Conservation (phyloP, 2,113 vertebrate genomes). For the Quiscalus mexicanus region DNA sequence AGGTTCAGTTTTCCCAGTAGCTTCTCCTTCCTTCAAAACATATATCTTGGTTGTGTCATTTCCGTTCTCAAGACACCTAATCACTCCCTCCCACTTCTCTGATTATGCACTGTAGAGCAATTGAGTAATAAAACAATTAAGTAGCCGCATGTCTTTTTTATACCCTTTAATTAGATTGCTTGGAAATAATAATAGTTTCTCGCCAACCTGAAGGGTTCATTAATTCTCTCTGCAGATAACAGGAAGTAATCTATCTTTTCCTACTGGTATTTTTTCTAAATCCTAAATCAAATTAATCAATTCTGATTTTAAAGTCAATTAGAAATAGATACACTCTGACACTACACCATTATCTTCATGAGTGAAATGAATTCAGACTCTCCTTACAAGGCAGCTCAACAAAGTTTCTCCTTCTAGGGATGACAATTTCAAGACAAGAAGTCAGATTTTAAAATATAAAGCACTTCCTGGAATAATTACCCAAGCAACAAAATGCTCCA, state of each 20-base stretch:
- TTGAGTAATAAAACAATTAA: conserved; percentile 52
- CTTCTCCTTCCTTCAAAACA: background rate
- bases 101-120: conserved; percentile 21
- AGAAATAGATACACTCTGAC: background rate
- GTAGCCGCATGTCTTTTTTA: conserved; percentile 3
- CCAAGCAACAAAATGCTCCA: background rate
- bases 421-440: background rate
- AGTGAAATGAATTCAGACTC: background rate
- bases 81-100: background rate
- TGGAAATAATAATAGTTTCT: conserved; percentile 29
- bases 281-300: background rate
- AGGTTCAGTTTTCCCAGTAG: background rate
- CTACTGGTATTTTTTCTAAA: background rate
- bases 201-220: background rate
- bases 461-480: background rate
- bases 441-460: background rate
- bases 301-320: conserved; percentile 5
- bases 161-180: conserved; percentile 23
- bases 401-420: background rate
- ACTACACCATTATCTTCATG: background rate
- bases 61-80: conserved; percentile 39
- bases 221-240: conserved; percentile 18
- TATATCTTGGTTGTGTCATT: conserved; percentile 38
- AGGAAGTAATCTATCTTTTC: conserved; percentile 30
- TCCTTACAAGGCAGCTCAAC: background rate